Percentiles rank a stretch among this genome's conserved stretches.
Conservation (phyloP, 2,113 vertebrate species). For the Sceloporus tristichus region DNA sequence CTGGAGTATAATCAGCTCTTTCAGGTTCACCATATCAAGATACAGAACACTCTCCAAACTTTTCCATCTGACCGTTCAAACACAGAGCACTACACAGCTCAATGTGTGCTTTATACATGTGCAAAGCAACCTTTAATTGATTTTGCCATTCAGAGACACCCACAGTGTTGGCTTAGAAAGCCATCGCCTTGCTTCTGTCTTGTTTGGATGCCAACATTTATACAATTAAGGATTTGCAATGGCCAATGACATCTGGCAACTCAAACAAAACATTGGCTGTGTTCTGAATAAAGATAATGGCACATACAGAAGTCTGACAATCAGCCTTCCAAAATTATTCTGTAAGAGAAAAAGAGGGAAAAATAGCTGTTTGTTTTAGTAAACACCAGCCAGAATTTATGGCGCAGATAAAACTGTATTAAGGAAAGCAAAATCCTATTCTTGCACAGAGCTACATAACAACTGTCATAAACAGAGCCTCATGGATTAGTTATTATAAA, state of each 20-base stretch:
- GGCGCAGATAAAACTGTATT: not conserved
- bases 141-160: constrained; percentile 26
- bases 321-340: constrained; percentile 24
- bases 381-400: constrained; percentile 7
- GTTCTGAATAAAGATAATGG: constrained; percentile 26
- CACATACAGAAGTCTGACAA: constrained; percentile 23
- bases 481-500: not conserved
- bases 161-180: constrained; percentile 25
- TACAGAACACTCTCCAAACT: constrained; percentile 1
- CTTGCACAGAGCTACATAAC: not conserved
- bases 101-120: constrained; percentile 21
- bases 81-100: constrained; percentile 14
- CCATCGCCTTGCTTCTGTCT: constrained; percentile 14
- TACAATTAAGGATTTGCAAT: constrained; percentile 46
- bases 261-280: constrained; percentile 42
- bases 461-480: not conserved
- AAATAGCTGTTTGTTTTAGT: constrained; percentile 28
- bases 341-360: not conserved
- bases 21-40: constrained; percentile 14
- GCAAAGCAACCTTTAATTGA: constrained; percentile 23
- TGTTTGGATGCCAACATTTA: constrained; percentile 44
- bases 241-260: constrained; percentile 42
- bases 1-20: constrained; percentile 5
- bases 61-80: constrained; percentile 28
- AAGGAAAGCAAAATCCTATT: not conserved